Evolutionary conservation across 2,113 vertebrate genomes (phyloP).

Genomic region (Pogona vitticeps): DNA sequence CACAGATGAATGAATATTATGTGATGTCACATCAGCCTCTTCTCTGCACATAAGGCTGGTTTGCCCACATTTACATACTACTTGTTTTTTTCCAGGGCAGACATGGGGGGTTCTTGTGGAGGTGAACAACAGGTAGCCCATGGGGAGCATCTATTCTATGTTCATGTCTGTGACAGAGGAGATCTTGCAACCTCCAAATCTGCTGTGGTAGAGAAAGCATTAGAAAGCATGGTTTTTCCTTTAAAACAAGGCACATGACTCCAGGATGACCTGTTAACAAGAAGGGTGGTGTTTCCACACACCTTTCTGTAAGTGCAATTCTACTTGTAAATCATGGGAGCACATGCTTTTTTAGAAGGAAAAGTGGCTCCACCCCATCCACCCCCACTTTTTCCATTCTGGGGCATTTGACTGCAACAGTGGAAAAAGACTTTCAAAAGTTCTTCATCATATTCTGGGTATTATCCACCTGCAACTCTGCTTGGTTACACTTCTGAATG

Average conservation of each 20-base stretch:
- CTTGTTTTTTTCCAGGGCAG: background rate
- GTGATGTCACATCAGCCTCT: background rate
- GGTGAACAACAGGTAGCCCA: no score
- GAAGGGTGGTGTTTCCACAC: no score
- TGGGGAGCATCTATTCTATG: no score
- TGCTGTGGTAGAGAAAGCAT: background rate
- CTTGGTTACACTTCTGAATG: background rate
- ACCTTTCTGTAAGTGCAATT: background rate
- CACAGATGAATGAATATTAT: background rate
- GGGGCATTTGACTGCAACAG: no score
- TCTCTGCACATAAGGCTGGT: background rate
- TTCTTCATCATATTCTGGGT: no score
- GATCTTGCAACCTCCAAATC: background rate
- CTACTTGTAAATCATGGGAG: background rate
- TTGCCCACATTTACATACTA: background rate
- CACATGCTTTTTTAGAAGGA: no score
- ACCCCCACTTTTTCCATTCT: no score
- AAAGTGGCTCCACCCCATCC: no score
- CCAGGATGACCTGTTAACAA: no score
- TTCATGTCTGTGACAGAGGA: no score
- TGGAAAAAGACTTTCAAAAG: no score
- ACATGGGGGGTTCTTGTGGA: no score
- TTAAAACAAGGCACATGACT: background rate
- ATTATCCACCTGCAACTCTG: background rate
- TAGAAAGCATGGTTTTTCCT: background rate